These are phyloP conservation scores for Crocallis elinguaria DNA, from an alignment of 2,888 invertebrate genomes.

Conservation along the genomic window DNA sequence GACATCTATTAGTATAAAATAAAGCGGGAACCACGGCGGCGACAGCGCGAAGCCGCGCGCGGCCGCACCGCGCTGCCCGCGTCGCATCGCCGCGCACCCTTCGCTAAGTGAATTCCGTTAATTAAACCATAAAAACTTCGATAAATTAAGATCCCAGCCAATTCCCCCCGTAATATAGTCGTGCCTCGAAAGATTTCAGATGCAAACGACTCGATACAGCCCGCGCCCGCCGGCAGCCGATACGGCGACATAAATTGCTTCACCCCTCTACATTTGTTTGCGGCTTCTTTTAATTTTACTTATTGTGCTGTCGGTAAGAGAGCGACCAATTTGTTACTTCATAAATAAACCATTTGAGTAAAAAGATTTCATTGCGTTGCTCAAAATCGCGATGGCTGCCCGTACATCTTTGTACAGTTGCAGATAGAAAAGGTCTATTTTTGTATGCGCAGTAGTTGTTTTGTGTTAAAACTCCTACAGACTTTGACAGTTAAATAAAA, in stretches of 20 bases:
- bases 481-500: too few species aligned
- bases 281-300: constrained; percentile 72
- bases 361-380: constrained; percentile 3
- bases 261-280: constrained; percentile 71
- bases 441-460: too few species aligned
- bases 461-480: too few species aligned
- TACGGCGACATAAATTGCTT: constrained; percentile 67
- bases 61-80: constrained; percentile 64
- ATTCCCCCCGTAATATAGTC: constrained; percentile 82
- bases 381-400: too few species aligned
- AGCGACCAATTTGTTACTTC: constrained; percentile 20
- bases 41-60: constrained; percentile 36
- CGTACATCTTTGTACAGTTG: too few species aligned
- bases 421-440: too few species aligned
- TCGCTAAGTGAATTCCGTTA: constrained; percentile 84
- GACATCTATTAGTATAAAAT: constrained; percentile 72
- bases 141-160: constrained; percentile 85
- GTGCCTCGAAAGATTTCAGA: constrained; percentile 77
- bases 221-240: constrained; percentile 42
- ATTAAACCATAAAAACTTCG: constrained; percentile 86
- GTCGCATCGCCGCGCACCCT: constrained; percentile 47
- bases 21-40: constrained; percentile 48
- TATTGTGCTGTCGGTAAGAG: constrained; percentile 56
- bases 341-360: constrained; percentile 15
- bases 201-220: constrained; percentile 81